A percentile compares a stretch with the other conserved stretches of the same genome.
Evolutionary conservation across 2,113 vertebrate species (phyloP).

Genomic region (Lasiurus borealis): DNA sequence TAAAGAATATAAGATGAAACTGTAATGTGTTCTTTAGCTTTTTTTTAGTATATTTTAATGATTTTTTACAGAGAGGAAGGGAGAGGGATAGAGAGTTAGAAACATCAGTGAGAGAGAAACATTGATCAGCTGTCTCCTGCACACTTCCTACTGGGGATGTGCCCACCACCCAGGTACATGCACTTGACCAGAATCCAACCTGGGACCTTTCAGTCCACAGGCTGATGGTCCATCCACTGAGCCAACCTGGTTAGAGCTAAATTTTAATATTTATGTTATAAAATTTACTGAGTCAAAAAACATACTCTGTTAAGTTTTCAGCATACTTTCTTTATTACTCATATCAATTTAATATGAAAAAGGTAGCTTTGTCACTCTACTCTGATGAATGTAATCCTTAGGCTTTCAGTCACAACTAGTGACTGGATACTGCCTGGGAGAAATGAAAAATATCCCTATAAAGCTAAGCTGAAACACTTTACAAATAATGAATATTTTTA

Average conservation of each 20-base stretch:
- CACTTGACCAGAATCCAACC: too few species aligned
- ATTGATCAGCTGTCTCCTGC: too few species aligned
- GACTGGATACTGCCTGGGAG: background rate
- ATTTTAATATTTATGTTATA: constrained; percentile 20
- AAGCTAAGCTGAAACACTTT: background rate
- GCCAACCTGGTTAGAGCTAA: background rate
- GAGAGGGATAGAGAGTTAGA: too few species aligned
- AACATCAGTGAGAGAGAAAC: too few species aligned
- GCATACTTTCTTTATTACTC: background rate
- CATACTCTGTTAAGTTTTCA: background rate
- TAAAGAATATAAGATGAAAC: background rate
- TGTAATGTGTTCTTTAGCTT: background rate
- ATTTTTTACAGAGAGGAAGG: too few species aligned
- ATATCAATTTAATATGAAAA: background rate
- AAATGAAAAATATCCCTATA: background rate
- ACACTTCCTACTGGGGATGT: too few species aligned
- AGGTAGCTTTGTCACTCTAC: background rate
- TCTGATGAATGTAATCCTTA: background rate
- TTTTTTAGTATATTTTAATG: background rate
- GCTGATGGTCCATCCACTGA: too few species aligned
- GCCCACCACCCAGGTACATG: too few species aligned
- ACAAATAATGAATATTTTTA: background rate
- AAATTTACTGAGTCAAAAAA: background rate
- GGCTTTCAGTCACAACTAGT: background rate
- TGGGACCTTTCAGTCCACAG: too few species aligned